Conservation (phyloP, 1,140 invertebrate genomes). For the Brachionus asplanchnoidis region DNA sequence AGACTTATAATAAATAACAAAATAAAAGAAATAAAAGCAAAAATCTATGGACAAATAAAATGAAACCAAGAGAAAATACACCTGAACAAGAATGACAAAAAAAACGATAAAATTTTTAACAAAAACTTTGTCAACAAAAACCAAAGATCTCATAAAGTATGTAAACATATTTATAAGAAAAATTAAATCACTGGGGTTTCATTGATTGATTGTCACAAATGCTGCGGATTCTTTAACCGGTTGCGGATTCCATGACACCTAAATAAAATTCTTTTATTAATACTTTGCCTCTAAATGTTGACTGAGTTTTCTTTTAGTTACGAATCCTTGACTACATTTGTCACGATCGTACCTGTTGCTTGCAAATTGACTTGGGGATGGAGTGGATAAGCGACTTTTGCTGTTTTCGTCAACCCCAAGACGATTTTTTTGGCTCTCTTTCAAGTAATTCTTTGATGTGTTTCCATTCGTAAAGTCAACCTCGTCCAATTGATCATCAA, state of each 20-base stretch:
- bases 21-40: neutral
- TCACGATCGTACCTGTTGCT: neutral
- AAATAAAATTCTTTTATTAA: neutral
- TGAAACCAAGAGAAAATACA: neutral
- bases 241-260: neutral
- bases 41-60: neutral
- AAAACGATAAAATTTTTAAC: neutral
- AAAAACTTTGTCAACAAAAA: neutral
- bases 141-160: neutral
- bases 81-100: neutral
- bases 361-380: slow-evolving; percentile 6
- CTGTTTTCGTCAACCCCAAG: neutral
- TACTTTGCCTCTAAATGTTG: neutral
- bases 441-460: slow-evolving; percentile 18
- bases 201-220: slow-evolving; percentile 12
- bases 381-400: slow-evolving; percentile 2
- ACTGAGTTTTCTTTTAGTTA: slow-evolving; percentile 1
- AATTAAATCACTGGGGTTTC: neutral
- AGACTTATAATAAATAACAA: neutral
- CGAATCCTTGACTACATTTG: slow-evolving; percentile 12
- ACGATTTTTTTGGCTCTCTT: slow-evolving; percentile 15
- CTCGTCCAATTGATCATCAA: neutral
- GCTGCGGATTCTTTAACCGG: neutral
- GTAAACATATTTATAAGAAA: neutral
- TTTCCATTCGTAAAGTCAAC: neutral